Evolutionary conservation across 2,888 invertebrate species (phyloP), one percentile per base, ranked within the genome.

Genomic region (Cephonodes hylas): DNA sequence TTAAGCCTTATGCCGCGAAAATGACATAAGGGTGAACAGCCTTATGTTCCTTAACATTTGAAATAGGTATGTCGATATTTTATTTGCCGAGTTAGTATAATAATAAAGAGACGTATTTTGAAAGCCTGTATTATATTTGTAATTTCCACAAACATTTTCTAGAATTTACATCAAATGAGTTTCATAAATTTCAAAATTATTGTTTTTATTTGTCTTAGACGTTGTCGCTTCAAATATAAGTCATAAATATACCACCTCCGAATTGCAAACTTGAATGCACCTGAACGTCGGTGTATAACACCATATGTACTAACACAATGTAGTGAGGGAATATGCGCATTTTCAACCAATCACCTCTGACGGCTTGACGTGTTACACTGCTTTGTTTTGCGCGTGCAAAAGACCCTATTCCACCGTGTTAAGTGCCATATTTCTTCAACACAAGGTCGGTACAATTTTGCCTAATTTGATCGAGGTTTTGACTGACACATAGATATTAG

Each of bases 271-370:
- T 3, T 53, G 13, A 27, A 18, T 53, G 27, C 18, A 1, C 31
- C 10, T 53, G 10, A 53, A 53, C 31, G 31, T 53, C 27, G 3
- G 27, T 27, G 18, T 31, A 53, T 53, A 31, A 53, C 53, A 53
- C 53, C 31, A 31, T 18, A 53, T 53, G 53, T 18, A 53, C 53
- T 53, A 53, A 59, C 44, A 59, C 44, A 59, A 42, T 59, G 18
- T 18, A 18, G 42, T 59, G 18, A 18, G 42, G 23, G 58, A 44
- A 42, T 44, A 59, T 42, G 84, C 74, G 76, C 89, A 89, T 84
- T 89, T 83, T 75, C 71, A 77, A 82, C 79, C 86, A 77, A 85
- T 80, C 80, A 81, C 80, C 80, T 81, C 77, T 64, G 68, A 68
- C 65, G 77, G 77, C 74, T 81, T 84, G 88, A 89, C 88, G 89